Base-by-base conservation (phyloP, 1,140 invertebrate species). In the Cherax destructor region DNA sequence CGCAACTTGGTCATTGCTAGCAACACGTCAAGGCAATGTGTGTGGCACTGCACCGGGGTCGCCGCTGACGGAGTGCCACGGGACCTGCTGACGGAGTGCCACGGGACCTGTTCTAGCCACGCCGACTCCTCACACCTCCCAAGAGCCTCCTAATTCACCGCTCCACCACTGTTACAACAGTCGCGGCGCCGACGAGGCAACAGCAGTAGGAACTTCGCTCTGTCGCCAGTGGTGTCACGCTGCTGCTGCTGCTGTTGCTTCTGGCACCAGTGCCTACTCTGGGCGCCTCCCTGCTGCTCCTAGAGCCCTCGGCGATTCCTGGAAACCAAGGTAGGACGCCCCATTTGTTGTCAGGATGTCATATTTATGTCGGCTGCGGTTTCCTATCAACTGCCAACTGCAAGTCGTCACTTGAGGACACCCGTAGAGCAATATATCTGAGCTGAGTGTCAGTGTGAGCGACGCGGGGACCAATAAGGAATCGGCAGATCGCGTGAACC, bases 1-100 rank as follows among this genome's bases (percentile, higher is more conserved):
- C 89, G 89, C 89, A 91, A 91, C 89, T 91, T 91, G 89, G 89
- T 91, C 89, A 91, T 91, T 91, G 89, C 89, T 91, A 91, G 89
- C 89, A 91, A 91, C 89, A 85, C 89, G 89, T 91, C 89, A 91
- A 79, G 89, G 83, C 89, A 91, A 91, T 91, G 83, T 91, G 89
- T 91, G 89, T 91, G 89, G 89, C 83, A 91, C 89, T 78, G 89
- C 89, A 91, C 89, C 79, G 83, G 83, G 81, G 81, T 83, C 74
- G 89, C 41, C 83, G 89, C 69, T 91, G 89, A 91, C 74, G 89
- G 81, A 85, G 83, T 86, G 83, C 52, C 89, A 65, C 47, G 80
- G 89, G 74, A 91, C 50, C 9, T 86, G 16, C 61, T 65, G 89
- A 91, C 74, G 89, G 81, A 85, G 83, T 86, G 83, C 52, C 89